Base-by-base conservation (phyloP, 2,888 invertebrate genomes). In the Microplitis manilae region DNA sequence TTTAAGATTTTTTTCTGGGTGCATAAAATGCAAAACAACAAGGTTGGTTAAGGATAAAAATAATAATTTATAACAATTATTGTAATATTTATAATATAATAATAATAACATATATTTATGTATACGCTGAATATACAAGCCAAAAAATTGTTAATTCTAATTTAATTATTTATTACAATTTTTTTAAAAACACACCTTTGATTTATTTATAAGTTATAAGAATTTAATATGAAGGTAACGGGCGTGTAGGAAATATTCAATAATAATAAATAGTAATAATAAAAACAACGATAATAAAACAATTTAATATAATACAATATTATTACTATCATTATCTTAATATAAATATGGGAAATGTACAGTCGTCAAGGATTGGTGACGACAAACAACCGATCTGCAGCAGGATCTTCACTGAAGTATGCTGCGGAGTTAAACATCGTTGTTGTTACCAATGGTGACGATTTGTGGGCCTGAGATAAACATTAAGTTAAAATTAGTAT, bases 321-420 rank as follows among this genome's bases (percentile, higher is more conserved):
- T 17, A 17, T 62, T 62, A 62, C 15, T 62, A 62, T 62, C 15
- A 50, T 50, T 50, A 50, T 13, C 5, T 50, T 62, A 62, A 15
- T 62, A 62, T 88, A 87, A 85, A 87, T 83, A 81, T 80, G 81
- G 79, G 79, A 79, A 88, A 88, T 89, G 84, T 88, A 88, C 88
- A 89, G 81, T 85, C 83, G 87, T 89, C 89, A 89, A 87, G 88
- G 88, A 84, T 88, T 89, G 78, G 89, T 87, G 62, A 90, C 88
- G 80, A 86, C 86, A 81, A 89, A 90, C 15, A 89, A 84, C 76
- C 87, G 88, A 85, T 90, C 90, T 76, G 89, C 86, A 17, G 86
- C 86, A 68, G 89, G 87, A 85, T 89, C 89, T 79, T 90, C 89
- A 78, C 83, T 87, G 79, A 90, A 90, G 81, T 89, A 90, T 64